A percentile compares a stretch with the other conserved stretches of the same genome.
Evolutionary conservation across 2,888 invertebrate genomes (phyloP).

Genomic region (Cyrtodaria siliqua): DNA sequence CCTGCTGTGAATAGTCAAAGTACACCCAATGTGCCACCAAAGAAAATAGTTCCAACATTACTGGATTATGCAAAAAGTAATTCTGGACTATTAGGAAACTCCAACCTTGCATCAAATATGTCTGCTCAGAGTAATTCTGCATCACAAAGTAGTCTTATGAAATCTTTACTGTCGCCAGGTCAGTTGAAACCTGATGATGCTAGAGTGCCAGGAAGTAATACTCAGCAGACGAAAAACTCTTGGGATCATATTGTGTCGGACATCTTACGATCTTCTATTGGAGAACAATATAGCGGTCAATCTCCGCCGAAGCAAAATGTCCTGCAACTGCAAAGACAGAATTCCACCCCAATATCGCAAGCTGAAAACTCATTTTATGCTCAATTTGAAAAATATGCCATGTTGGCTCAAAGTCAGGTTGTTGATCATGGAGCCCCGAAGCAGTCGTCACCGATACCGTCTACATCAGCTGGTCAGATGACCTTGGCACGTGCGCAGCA

Average conservation of each 20-base stretch:
- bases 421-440: not conserved
- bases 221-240: constrained; percentile 44
- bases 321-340: constrained; percentile 29
- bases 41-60: constrained; percentile 54
- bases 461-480: not conserved
- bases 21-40: constrained; percentile 23
- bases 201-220: constrained; percentile 19
- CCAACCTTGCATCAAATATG: not conserved
- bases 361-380: constrained; percentile 52
- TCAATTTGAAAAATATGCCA: constrained; percentile 70
- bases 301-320: constrained; percentile 22
- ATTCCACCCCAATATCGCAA: constrained; percentile 18
- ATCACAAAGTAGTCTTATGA: not conserved
- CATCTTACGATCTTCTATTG: constrained; percentile 63
- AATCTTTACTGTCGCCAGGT: constrained; percentile 17
- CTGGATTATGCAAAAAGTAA: constrained; percentile 59
- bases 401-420: not conserved
- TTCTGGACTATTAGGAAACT: constrained; percentile 16
- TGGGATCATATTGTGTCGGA: constrained; percentile 71
- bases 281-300: constrained; percentile 22
- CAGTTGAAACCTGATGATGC: constrained; percentile 18
- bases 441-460: constrained; percentile 5
- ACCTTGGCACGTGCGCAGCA: constrained; percentile 8
- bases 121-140: not conserved
- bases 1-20: constrained; percentile 10